Evolutionary conservation across 2,113 vertebrate species (phyloP), one percentile per base, ranked within the genome.

Genomic region (Gambusia affinis): DNA sequence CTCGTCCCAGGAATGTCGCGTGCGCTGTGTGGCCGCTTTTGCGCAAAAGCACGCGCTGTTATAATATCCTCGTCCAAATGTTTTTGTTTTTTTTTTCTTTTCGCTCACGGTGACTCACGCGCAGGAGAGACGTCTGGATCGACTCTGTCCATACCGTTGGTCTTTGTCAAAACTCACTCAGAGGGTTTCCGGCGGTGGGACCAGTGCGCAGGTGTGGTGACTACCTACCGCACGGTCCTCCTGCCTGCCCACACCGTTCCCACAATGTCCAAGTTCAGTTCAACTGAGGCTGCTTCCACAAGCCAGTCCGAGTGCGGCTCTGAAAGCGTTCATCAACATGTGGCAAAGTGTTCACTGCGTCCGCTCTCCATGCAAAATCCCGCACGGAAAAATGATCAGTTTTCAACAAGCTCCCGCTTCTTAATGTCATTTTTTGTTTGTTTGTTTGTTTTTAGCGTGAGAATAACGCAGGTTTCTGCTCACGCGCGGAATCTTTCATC

Each of bases 21-120:
- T 47, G 73, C 72, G 10, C 35, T 37, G 35, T 73, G 72, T 57
- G 51, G 44, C 29, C 77, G 73, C 75, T 73, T 15, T 37, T 10
- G 67, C 42, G 67, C 80, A 33, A 64, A 37, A 28, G 69, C 75
- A 12, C 79, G 74, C 73, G 76, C 85, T 47, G 72, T 68, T 70
- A 73, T 10, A 65, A 82, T 80, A 87, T 82, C 82, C 72, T 66
- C 82, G 8, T n/a, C 73, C 66, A 69, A 78, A 74, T 67, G 85
- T 85, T 37, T 11, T 12, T 2, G 12, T 37, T 37, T 35, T 7
- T 35, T 35, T 35, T 7, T 33, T 37, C 11, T 10, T 37, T 37
- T 11, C 35, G 83, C 67, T 88, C 78, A 73, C 75, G 62, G 71
- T 90, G 92, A 93, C 81, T 91, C 90, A 88, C 83, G 2, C 72